These are phyloP conservation scores for Jaculus jaculus DNA, from an alignment of 2,113 vertebrate genomes.

Conservation along the genomic window DNA sequence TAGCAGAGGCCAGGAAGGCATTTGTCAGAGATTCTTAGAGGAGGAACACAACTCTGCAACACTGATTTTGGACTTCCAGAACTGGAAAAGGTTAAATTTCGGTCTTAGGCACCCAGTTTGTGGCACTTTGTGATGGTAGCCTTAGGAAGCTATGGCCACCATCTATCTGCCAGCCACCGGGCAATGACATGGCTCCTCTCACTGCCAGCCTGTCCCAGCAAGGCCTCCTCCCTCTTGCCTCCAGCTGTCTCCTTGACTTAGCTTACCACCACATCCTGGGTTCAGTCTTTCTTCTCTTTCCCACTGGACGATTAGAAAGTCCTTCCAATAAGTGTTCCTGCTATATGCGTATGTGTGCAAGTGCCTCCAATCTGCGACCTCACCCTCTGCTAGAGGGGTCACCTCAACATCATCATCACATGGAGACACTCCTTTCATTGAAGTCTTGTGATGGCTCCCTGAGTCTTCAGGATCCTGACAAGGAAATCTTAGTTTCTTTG, in stretches of 20 bases:
- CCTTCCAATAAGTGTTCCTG: neutral
- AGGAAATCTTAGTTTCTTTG: neutral
- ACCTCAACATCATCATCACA: neutral
- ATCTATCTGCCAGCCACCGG: neutral
- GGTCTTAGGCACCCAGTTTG: neutral
- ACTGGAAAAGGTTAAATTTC: neutral
- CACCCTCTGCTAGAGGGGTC: neutral
- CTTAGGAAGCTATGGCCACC: neutral
- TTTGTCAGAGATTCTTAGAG: neutral
- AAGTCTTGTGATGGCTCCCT: neutral
- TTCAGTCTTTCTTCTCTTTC: neutral
- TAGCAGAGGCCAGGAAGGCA: neutral
- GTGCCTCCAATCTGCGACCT: neutral
- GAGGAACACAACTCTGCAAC: neutral
- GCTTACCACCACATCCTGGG: neutral
- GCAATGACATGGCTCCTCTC: too few relatives aligned
- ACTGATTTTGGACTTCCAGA: neutral
- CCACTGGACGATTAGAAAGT: neutral
- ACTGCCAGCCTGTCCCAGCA: neutral
- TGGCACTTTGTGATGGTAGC: neutral
- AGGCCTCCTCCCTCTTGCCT: neutral
- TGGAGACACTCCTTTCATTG: neutral
- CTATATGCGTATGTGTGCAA: too few relatives aligned
- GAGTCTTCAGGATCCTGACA: neutral
- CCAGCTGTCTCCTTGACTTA: neutral